These are phyloP conservation scores for Prinia subflava DNA, from an alignment of 2,113 vertebrate genomes.

Conservation along the genomic window DNA sequence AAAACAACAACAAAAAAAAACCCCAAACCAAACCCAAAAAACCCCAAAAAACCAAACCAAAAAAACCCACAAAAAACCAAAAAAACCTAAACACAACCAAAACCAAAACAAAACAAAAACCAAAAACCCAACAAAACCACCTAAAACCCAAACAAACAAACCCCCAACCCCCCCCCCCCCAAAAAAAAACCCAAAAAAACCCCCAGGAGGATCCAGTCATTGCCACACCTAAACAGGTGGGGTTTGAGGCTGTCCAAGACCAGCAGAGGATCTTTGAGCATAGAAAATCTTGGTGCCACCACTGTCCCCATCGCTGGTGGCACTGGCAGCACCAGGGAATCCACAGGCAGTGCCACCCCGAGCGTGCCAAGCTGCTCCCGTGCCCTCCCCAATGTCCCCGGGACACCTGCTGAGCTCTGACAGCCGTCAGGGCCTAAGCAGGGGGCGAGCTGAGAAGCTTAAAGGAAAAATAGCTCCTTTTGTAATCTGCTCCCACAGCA, in stretches of 20 bases:
- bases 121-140: no score
- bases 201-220: neutral
- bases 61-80: no score
- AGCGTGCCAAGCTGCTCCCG: neutral
- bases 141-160: no score
- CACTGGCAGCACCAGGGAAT: neutral
- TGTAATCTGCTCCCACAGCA: neutral
- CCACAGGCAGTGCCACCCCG: neutral
- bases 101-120: no score
- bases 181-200: no score
- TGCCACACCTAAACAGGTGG: neutral
- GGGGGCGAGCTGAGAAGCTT: neutral
- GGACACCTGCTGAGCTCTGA: neutral
- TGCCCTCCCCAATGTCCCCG: neutral
- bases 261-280: neutral
- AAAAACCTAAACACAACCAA: no score
- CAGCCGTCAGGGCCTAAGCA: neutral
- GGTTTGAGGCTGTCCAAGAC: neutral
- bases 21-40: no score
- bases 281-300: neutral
- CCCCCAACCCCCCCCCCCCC: no score
- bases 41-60: no score
- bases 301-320: fast-evolving
- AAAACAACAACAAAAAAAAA: no score
- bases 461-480: neutral